A percentile compares a stretch with the other conserved stretches of the same genome.
phyloP scores from a whole-genome alignment of 2,113 vertebrate species.

The Morone saxatilis region DNA sequence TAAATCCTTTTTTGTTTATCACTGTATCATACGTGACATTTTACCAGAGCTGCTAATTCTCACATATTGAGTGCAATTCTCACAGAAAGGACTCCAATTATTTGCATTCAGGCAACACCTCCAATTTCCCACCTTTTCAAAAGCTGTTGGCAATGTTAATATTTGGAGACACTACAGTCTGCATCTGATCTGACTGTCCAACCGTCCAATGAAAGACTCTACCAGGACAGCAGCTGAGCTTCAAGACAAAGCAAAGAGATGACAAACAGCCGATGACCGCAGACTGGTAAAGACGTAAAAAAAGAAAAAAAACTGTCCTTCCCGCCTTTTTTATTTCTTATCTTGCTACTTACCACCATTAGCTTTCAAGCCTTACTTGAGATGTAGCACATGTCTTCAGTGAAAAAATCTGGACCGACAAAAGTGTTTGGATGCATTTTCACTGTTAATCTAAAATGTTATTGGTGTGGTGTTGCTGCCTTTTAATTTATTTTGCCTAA shows the following conservation, averaged over 20 bases:
- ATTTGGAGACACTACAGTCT: not conserved
- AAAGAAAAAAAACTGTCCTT: too few relatives aligned
- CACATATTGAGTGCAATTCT: not conserved
- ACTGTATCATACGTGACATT: not conserved
- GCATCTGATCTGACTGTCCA: not conserved
- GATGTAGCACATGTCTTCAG: not conserved
- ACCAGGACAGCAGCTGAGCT: constrained; percentile 14
- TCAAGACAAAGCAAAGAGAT: not conserved
- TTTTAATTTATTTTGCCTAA: not conserved
- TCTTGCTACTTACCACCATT: too few relatives aligned
- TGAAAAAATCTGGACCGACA: not conserved
- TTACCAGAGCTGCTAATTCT: not conserved
- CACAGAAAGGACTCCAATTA: not conserved
- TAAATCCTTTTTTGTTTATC: not conserved
- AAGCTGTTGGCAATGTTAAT: not conserved
- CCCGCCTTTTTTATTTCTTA: too few relatives aligned
- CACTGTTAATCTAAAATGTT: not conserved
- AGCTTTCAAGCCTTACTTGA: not conserved
- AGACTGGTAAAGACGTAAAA: not conserved
- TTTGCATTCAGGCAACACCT: constrained; percentile 1
- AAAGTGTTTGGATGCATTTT: not conserved
- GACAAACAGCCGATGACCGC: not conserved
- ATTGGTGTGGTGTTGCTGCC: not conserved
- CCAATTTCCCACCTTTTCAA: constrained; percentile 13
- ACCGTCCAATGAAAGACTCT: not conserved